Evolutionary conservation across 2,888 invertebrate genomes (phyloP), one percentile per base, ranked within the genome.

Genomic region (Cheilosia vulpina): DNA sequence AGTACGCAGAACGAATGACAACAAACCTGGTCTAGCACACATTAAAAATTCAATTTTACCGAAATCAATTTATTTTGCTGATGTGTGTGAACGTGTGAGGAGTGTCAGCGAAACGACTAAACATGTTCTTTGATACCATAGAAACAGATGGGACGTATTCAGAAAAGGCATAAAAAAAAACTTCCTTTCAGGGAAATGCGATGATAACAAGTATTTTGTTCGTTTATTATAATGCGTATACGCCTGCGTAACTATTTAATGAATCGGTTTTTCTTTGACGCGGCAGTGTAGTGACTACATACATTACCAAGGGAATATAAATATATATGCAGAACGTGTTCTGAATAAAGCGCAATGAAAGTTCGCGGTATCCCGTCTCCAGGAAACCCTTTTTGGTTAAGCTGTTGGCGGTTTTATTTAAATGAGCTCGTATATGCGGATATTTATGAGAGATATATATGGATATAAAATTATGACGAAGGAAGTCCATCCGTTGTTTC

Each of bases 281-380:
- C 21, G 38, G 9, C 31, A 65, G 31, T 38, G 11, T 24, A 41
- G 15, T 19, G 19, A 17, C 43, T 41, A 3, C 15, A n/a, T n/a
- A 24, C 21, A 41, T 9, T 27, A 15, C 41, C 17, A 17, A 55
- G 55, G 47, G 57, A 31, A 69, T 69, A 47, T 45, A 68, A 43
- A 69, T 45, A 53, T 27, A 53, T 69, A 71, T 58, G 58, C 21
- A 34, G 58, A 60, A 68, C 68, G 55, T 68, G 68, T 34, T 45
- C n/a, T 13, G 60, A 50, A 71, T 60, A 50, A 58, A 50, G 50
- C 17, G 38, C 47, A 31, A 31, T 58, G 38, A 58, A 60, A 60
- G 50, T 24, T 57, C 57, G 69, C 34, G 57, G 19, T 34, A 58
- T 45, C n/a, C 41, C 53, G 27, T 17, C 24, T 66, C 13, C 27